Percentiles rank a stretch among this genome's conserved stretches.
Conservation (phyloP, 2,113 vertebrate species). For the Oryzias melastigma region DNA sequence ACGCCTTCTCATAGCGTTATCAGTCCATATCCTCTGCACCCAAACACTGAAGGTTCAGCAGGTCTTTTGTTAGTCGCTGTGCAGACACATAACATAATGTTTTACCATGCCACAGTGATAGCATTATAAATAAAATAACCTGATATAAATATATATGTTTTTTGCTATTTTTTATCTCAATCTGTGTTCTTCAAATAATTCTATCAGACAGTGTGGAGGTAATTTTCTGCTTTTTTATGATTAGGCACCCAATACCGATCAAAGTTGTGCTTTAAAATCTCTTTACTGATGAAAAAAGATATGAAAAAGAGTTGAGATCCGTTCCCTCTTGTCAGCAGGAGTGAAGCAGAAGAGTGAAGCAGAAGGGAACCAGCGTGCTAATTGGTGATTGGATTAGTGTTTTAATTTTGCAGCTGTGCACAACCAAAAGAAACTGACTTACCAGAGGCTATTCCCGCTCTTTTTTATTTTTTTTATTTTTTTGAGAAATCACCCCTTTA, state of each 20-base stretch:
- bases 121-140: too few species aligned
- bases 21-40: too few species aligned
- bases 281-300: constrained; percentile 13
- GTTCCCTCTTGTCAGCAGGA: constrained; percentile 63
- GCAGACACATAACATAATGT: too few species aligned
- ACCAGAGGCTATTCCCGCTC: constrained; percentile 21
- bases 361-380: constrained; percentile 66
- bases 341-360: constrained; percentile 56
- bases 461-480: constrained; percentile 10
- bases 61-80: too few species aligned
- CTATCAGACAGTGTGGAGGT: too few species aligned
- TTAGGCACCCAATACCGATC: constrained; percentile 34
- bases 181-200: too few species aligned
- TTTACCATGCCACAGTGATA: too few species aligned
- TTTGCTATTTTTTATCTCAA: too few species aligned
- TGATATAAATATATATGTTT: too few species aligned
- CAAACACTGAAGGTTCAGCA: too few species aligned
- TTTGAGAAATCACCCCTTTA: constrained; percentile 29
- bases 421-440: constrained; percentile 27
- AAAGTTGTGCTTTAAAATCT: constrained; percentile 48
- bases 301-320: constrained; percentile 24
- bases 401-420: constrained; percentile 75
- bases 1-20: too few species aligned
- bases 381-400: constrained; percentile 76
- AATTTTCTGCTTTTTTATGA: constrained; percentile 6